A percentile compares a stretch with the other conserved stretches of the same genome.
phyloP scores from a whole-genome alignment of 2,888 invertebrate genomes.

The Hermaeophaga mercurialis region DNA sequence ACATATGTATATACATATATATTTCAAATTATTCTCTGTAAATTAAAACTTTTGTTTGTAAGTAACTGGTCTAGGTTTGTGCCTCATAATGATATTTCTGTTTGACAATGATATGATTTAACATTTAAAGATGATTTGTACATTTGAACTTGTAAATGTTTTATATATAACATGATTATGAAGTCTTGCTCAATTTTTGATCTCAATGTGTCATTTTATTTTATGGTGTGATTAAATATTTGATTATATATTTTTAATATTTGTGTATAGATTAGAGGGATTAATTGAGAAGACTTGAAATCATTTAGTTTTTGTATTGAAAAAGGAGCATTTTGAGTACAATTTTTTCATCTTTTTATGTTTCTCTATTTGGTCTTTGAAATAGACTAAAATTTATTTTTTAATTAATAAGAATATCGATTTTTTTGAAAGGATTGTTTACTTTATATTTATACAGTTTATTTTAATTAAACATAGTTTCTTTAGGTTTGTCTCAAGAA shows the following conservation, averaged over 20 bases:
- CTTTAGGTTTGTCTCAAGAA: constrained; percentile 26
- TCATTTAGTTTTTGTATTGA: constrained; percentile 17
- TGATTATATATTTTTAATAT: constrained; percentile 6
- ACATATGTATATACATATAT: too few relatives aligned
- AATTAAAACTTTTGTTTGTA: too few relatives aligned
- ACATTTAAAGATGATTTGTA: constrained; percentile 34
- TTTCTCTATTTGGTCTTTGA: constrained; percentile 27
- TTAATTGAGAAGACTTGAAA: constrained; percentile 4
- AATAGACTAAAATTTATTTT: constrained; percentile 26
- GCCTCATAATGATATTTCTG: too few relatives aligned
- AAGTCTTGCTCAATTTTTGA: constrained; percentile 7
- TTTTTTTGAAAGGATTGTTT: constrained; percentile 25
- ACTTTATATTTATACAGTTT: constrained; percentile 20
- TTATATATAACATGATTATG: constrained; percentile 23
- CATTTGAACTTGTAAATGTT: constrained; percentile 31
- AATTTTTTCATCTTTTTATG: constrained; percentile 36
- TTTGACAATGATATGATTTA: too few relatives aligned
- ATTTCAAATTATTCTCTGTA: too few relatives aligned
- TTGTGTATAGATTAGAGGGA: background rate
- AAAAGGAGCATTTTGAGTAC: constrained; percentile 37
- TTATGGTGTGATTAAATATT: background rate
- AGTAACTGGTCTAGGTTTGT: too few relatives aligned
- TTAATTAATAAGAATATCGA: constrained; percentile 13
- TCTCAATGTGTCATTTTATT: background rate
- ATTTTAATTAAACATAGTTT: constrained; percentile 24